phyloP scores from a whole-genome alignment of 1,140 invertebrate genomes.

The Leptopilina boulardi region DNA sequence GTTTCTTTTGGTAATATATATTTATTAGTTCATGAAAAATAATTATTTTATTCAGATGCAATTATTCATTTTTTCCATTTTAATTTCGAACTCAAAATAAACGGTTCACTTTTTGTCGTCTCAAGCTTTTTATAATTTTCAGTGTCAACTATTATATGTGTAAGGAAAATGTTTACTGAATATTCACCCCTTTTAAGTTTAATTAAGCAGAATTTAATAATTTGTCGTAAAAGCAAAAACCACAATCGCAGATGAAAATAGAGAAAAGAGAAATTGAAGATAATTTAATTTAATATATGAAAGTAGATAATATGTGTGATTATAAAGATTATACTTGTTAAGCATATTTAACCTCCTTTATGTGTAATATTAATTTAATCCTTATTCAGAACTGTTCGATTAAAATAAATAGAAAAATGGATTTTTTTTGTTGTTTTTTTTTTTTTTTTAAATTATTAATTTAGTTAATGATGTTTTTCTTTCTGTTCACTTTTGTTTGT shows the following conservation, averaged over 20 bases:
- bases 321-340: not conserved
- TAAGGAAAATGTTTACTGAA: conserved; percentile 34
- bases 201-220: conserved; percentile 31
- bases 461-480: too few relatives aligned
- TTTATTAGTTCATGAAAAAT: too few relatives aligned
- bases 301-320: not conserved
- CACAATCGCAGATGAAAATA: not conserved
- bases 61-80: too few relatives aligned
- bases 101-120: too few relatives aligned
- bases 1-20: too few relatives aligned
- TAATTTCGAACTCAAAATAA: too few relatives aligned
- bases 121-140: not conserved
- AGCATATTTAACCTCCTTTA: not conserved
- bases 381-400: not conserved
- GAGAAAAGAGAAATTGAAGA: not conserved
- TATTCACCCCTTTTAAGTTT: conserved; percentile 29
- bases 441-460: too few relatives aligned
- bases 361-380: not conserved
- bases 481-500: too few relatives aligned
- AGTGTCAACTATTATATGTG: not conserved
- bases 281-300: not conserved
- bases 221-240: not conserved
- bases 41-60: too few relatives aligned
- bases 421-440: too few relatives aligned
- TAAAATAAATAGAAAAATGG: too few relatives aligned